Conservation (phyloP, 2,888 invertebrate species). For the Heterodera filipjevi region DNA sequence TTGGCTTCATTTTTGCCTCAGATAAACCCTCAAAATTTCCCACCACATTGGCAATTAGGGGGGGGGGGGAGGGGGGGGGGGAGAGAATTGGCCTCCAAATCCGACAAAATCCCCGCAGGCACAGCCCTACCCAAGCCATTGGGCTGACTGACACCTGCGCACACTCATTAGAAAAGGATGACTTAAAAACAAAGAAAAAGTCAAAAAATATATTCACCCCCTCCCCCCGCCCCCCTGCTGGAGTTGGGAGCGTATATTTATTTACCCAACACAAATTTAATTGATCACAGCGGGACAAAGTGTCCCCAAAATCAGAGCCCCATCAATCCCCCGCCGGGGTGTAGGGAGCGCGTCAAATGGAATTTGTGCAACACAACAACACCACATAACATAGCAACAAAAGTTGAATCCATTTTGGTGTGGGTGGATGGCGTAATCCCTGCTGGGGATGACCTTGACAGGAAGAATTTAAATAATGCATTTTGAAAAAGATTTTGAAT, state of each 20-base stretch:
- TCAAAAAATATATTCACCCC: not conserved
- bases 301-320: not conserved
- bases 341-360: not conserved
- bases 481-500: too few relatives aligned
- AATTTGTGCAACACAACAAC: not conserved
- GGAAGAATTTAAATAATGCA: not conserved
- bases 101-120: not conserved
- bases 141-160: not conserved
- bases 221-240: too few relatives aligned
- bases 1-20: not conserved
- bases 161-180: not conserved
- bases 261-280: not conserved
- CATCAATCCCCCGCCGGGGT: too few relatives aligned
- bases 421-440: not conserved
- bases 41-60: not conserved
- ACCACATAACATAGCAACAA: not conserved
- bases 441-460: constrained; percentile 1
- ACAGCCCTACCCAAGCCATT: not conserved
- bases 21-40: not conserved
- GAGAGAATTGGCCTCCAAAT: not conserved
- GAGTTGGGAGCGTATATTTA: too few relatives aligned
- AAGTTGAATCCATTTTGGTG: not conserved
- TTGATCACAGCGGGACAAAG: not conserved
- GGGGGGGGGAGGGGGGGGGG: not conserved
- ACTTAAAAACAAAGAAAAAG: not conserved